Evolutionary conservation across 2,888 invertebrate species (phyloP).

Genomic region (Hirtodrosophila duncani): DNA sequence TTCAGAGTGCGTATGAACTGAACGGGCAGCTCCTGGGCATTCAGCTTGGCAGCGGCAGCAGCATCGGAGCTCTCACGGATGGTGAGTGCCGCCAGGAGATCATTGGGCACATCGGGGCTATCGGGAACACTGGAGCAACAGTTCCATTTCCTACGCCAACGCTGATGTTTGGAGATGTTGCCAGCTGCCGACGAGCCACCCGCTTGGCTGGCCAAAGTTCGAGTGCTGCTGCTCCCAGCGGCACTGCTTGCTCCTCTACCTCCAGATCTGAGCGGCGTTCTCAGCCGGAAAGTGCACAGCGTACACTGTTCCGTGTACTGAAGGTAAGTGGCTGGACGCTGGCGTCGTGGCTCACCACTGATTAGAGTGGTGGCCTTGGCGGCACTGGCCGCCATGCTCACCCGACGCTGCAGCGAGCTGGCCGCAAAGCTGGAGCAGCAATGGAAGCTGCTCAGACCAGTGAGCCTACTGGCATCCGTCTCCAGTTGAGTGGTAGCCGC

Average conservation of each 20-base stretch:
- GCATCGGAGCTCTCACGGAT: slow-evolving; percentile 65
- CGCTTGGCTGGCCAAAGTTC: slow-evolving; percentile 41
- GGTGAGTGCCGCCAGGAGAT: slow-evolving; percentile 77
- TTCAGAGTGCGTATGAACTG: slow-evolving; percentile 48
- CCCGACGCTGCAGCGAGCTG: slow-evolving; percentile 64
- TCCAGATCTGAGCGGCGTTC: slow-evolving; percentile 57
- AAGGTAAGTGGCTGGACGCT: slow-evolving; percentile 58
- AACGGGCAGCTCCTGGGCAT: slow-evolving; percentile 62
- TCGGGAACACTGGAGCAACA: slow-evolving; percentile 81
- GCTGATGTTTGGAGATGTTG: slow-evolving; percentile 77
- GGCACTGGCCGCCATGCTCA: slow-evolving; percentile 65
- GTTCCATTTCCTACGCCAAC: slow-evolving; percentile 81
- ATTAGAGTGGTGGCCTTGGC: slow-evolving; percentile 68
- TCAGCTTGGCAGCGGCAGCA: slow-evolving; percentile 47
- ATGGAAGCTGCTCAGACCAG: slow-evolving; percentile 76
- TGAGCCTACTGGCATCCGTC: slow-evolving; percentile 26
- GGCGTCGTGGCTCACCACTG: slow-evolving; percentile 53
- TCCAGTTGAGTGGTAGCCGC: slow-evolving; percentile 52
- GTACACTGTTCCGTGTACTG: slow-evolving; percentile 78
- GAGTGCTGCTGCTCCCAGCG: slow-evolving; percentile 39
- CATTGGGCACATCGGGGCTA: slow-evolving; percentile 81
- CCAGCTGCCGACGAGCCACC: slow-evolving; percentile 46
- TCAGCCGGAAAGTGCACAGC: slow-evolving; percentile 77
- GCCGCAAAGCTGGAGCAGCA: slow-evolving; percentile 78
- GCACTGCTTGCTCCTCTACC: slow-evolving; percentile 33